A percentile compares a stretch with the other conserved stretches of the same genome.
Evolutionary conservation across 2,113 vertebrate species (phyloP).

Genomic region (cattle (Bos taurus)): ARS-UCD2.0 NC_037342.1:26316001-26316500

Average conservation of each 20-base stretch:
- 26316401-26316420: background rate
- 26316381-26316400: background rate
- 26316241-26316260: background rate
- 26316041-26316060: background rate
- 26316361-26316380: background rate
- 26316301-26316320: background rate
- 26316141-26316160: too few relatives aligned
- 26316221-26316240: background rate
- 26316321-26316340: background rate
- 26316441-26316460: background rate
- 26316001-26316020: background rate
- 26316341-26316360: background rate
- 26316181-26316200: too few relatives aligned
- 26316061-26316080: background rate
- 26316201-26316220: background rate
- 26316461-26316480: background rate
- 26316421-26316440: background rate
- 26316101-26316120: too few relatives aligned
- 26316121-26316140: too few relatives aligned
- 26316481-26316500: background rate
- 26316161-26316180: too few relatives aligned
- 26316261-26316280: background rate
- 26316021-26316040: background rate
- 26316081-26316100: background rate
- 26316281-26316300: background rate